Base-by-base conservation (phyloP, 2,888 invertebrate genomes). In the Chymomyza procnemis region DNA sequence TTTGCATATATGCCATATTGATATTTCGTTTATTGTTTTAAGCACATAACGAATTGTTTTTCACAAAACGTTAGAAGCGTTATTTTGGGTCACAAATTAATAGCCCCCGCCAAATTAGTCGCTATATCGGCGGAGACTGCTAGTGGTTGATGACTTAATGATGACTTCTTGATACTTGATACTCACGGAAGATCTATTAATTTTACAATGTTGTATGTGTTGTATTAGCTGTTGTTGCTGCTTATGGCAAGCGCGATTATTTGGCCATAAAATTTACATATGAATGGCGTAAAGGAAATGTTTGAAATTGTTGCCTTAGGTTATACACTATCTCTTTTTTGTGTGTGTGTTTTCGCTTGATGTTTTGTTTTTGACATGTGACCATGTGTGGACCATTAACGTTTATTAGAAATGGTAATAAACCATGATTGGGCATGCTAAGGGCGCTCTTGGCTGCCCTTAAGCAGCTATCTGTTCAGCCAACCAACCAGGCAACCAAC, bases 211-310 rank as follows among this genome's bases (percentile, higher is more conserved):
- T 50, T 50, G 50, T 8, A 50, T 50, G 16, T 8, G 16, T 8
- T 19, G 50, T 50, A 22, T 16, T 8, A 9, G 21, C 55, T 16
- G n/a, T 55, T 21, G 12, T 19, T 26, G 48, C 16, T 16, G 19
- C 50, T 34, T 61, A 41, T 65, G 74, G 74, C 83, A 78, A 64
- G 73, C 68, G 74, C 73, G 78, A 83, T 85, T 83, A 85, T 85
- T 85, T 78, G 76, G 69, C 83, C 69, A 85, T 85, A 69, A 71
- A 64, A 81, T 81, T 81, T 76, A 71, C 81, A 81, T 81, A 85
- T 83, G 78, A 81, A 81, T 83, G 70, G 50, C 16, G 50, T 19
- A 41, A 41, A 41, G 34, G 12, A 41, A 41, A 41, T 41, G 34
- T 41, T 12, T 41, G 34, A 41, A 41, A 41, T 41, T 41, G 34